Evolutionary conservation across 2,797 vertebrate genomes (phyloP), one percentile per base, ranked within the genome.

Genomic region (Mus caroli): DNA sequence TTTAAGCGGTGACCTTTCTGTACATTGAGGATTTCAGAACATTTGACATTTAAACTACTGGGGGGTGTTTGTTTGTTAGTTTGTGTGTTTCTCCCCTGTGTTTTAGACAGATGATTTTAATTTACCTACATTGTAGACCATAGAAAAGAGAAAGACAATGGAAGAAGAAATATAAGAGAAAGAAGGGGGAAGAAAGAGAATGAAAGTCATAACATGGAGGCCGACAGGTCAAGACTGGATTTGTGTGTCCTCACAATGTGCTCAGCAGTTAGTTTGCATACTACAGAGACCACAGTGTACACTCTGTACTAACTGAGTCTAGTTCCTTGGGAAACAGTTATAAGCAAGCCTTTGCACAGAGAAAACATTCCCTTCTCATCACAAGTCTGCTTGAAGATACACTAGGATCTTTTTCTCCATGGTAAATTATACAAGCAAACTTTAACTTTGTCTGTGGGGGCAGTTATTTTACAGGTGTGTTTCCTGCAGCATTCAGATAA

Each of bases 301-400:
- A 73, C 94, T 83, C 62, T 87, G 24, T 78, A 73, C 58, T 78
- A 92, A 58, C 75, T 84, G 69, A 94, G 69, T 93, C 19, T 77
- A 92, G 90, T 96, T 95, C 83, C 90, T 89, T 96, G 85, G 92
- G 95, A 90, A 92, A 96, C 93, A 90, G 67, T 88, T 92, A 86
- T 62, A 93, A 96, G 62, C 60, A 94, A 89, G 75, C 52, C 52
- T 94, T 92, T 84, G 50, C 60, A 73, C 62, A 60, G 52, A 17
- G 87, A 67, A 94, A 97, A 88, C 82, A 14, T 84, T 88, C 60
- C 34, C 60, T 91, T 94, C 85, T 79, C 11, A n/a, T 15, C 50
- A 15, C 84, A 90, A 92, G 89, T 79, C 31, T 75, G 92, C 71
- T 80, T 93, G 88, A 76, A 95, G 95, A 62, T 80, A 86, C 52